Base-by-base conservation (phyloP, 2,113 vertebrate genomes). In the Vanacampus margaritifer region DNA sequence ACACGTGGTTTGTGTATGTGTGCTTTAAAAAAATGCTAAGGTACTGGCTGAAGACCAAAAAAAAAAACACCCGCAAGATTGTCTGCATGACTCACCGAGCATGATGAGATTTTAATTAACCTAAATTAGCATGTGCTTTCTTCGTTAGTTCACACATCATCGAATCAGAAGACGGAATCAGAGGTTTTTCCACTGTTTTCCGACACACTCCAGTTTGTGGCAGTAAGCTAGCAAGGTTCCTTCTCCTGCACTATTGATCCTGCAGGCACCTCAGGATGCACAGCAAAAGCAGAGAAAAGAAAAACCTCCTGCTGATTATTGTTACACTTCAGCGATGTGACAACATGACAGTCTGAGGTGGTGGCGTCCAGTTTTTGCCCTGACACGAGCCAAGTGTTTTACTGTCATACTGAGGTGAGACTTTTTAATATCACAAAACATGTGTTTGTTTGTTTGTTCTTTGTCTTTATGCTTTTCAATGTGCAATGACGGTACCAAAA, bases 41-140 rank as follows among this genome's bases (percentile, higher is more conserved):
- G 57, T n/a, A 43, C 8, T 23, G n/a, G 21, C 48, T 69, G 50
- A 58, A 78, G 50, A 51, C 64, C 1, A 39, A 63, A 62, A 73
- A 26, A 32, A 73, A 75, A 67, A 24, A 60, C 66, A 83, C 82
- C 87, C 78, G 50, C 70, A 0, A 53, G 75, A 88, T 88, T 85
- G 83, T 84, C 79, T 84, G 82, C 82, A 84, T 88, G 81, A 81
- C 79, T 84, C 75, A 32, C 69, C 76, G 68, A 68, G 61, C 10
- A 41, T 68, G 62, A 81, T 89, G 72, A 82, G 82, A 90, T 76
- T 80, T 87, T 89, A 75, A 88, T 84, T 41, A 67, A 83, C 74
- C 69, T 65, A n/a, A n/a, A n/a, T 63, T 6, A 21, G 46, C 28
- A 46, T 83, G 81, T 86, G 83, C 74, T 71, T 76, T 50, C 50